A percentile compares a stretch with the other conserved stretches of the same genome.
phyloP scores from a whole-genome alignment of 1,140 invertebrate genomes.

The Euglossa dilemma region DNA sequence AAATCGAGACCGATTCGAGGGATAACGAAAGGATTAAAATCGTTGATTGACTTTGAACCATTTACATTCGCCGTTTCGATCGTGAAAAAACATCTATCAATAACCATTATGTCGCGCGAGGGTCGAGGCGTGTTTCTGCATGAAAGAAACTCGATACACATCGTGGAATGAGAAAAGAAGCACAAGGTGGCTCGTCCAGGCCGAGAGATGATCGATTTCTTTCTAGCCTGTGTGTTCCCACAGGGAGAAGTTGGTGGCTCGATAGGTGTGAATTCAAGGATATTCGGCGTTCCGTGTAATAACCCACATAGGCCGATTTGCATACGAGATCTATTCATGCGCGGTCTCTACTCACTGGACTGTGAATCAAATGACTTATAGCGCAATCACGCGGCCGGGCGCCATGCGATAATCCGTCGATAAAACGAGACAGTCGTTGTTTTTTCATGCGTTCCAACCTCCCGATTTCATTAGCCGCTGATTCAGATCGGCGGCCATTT shows the following conservation, averaged over 20 bases:
- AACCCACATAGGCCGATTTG: slow-evolving; percentile 40
- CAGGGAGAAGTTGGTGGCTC: slow-evolving; percentile 15
- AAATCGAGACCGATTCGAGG: too few species aligned
- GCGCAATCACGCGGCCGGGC: slow-evolving; percentile 29
- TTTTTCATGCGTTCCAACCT: slow-evolving; percentile 1
- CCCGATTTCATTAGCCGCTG: slow-evolving; percentile 21
- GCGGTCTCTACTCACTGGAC: slow-evolving; percentile 34
- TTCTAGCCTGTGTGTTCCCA: background rate
- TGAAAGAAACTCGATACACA: background rate
- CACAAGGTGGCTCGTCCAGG: slow-evolving; percentile 8
- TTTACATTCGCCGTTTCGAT: background rate
- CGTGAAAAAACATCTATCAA: background rate
- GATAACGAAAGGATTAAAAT: too few species aligned
- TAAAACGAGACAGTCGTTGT: background rate
- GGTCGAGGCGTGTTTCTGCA: slow-evolving; percentile 7
- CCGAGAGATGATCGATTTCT: slow-evolving; percentile 2
- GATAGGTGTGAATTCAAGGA: slow-evolving; percentile 30
- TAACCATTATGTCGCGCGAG: background rate
- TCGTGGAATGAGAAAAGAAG: slow-evolving; percentile 6
- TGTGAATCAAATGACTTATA: slow-evolving; percentile 42
- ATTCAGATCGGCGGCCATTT: slow-evolving; percentile 5
- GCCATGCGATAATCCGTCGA: slow-evolving; percentile 31
- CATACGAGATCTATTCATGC: slow-evolving; percentile 29
- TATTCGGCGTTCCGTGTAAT: slow-evolving; percentile 42
- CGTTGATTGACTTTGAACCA: slow-evolving; percentile 4